Evolutionary conservation across 2,113 vertebrate genomes (phyloP).

Genomic region (Micromys minutus): DNA sequence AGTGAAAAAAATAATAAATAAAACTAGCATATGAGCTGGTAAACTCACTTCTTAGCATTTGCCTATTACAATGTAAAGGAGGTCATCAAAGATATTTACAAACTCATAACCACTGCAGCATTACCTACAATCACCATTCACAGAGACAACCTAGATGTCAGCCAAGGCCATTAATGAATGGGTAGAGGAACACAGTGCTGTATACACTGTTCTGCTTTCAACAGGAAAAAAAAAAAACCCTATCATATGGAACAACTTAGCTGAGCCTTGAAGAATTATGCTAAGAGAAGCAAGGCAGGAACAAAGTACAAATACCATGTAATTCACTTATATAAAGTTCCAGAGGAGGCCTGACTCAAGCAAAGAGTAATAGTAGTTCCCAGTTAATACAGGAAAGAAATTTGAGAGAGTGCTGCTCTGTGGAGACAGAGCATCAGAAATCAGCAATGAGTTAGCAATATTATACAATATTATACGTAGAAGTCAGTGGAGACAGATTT

Average conservation of each 20-base stretch:
- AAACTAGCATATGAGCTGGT: background rate
- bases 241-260: background rate
- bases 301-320: background rate
- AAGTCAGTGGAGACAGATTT: constrained; percentile 25
- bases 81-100: background rate
- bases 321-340: background rate
- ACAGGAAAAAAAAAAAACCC: background rate
- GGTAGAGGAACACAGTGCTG: background rate
- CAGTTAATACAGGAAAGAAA: background rate
- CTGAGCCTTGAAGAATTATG: background rate
- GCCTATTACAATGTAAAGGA: background rate
- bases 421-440: background rate
- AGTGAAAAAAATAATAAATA: background rate
- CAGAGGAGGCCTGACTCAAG: background rate
- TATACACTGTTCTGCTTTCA: background rate
- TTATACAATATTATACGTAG: background rate
- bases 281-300: background rate
- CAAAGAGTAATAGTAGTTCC: background rate
- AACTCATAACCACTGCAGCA: background rate
- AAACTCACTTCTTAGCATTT: background rate
- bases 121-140: background rate
- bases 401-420: background rate
- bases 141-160: background rate
- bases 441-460: background rate
- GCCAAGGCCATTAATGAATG: background rate